phyloP scores from a whole-genome alignment of 2,113 vertebrate genomes.

The Cyphomyrus plagiostoma region DNA sequence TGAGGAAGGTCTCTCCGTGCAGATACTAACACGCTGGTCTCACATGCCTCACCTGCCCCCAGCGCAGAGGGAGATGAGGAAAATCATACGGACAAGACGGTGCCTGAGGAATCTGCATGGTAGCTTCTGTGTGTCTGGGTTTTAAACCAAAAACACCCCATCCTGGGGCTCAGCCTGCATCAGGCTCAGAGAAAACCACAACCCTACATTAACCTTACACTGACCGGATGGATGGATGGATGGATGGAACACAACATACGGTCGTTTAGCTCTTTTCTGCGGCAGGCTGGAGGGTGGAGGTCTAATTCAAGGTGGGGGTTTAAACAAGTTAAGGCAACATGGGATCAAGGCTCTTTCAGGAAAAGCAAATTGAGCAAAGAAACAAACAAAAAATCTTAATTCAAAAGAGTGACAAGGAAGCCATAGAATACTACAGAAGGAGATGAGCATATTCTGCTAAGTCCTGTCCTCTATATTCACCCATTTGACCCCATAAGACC shows the following conservation, averaged over 20 bases:
- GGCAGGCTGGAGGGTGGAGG: background rate
- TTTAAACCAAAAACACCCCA: background rate
- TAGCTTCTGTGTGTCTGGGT: background rate
- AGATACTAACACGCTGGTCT: background rate
- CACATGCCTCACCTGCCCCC: background rate
- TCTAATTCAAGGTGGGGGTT: background rate
- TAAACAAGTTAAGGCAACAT: background rate
- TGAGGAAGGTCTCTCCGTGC: background rate
- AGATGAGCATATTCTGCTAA: background rate
- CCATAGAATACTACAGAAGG: background rate
- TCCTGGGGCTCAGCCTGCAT: background rate
- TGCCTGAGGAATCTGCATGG: background rate
- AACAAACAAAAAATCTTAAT: background rate
- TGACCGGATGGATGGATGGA: background rate
- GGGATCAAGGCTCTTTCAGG: background rate
- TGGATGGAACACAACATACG: background rate
- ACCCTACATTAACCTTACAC: background rate
- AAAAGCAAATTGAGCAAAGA: background rate
- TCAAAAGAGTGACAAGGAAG: background rate
- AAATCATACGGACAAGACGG: background rate
- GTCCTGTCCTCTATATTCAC: background rate
- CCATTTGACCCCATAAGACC: background rate
- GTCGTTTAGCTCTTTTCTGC: background rate
- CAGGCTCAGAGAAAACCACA: background rate
- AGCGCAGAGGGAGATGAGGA: background rate